Base-by-base conservation (phyloP, 2,797 vertebrate species). In the Catamblyrhynchus diadema region DNA sequence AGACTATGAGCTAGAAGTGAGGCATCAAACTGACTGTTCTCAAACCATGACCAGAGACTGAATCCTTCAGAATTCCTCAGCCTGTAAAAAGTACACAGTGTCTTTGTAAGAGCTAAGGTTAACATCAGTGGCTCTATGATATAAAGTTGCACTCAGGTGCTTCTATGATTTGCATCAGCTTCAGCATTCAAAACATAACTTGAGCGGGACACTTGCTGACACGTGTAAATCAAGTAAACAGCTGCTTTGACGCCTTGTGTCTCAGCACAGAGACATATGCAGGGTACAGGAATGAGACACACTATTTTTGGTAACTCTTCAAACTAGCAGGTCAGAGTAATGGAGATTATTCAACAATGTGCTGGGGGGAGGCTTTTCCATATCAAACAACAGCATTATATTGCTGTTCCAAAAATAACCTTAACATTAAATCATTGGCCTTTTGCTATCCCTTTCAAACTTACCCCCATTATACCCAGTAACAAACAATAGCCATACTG, bases 251-350 rank as follows among this genome's bases (percentile, higher is more conserved):
- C 47, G 59, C 59, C 37, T 37, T 11, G 2, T 62, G 70, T 61
- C 80, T 69, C 80, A 66, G 77, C n/a, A 60, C 23, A 82, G 65
- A 64, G 33, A 81, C 79, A 69, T 1, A 88, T 9, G 28, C 61
- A 66, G 75, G 32, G 21, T 30, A 42, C 65, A 95, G 57, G 89
- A 92, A 92, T 0, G 10, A 87, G 79, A 72, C 28, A 3, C 12
- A 51, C 86, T 95, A 90, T 95, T 96, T 94, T 62, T 42, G 77
- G 93, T 51, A 41, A 79, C 77, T 80, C 60, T 88, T 88, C 80
- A 94, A 86, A 79, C 82, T 81, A 74, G 42, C 33, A 65, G 72
- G 54, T 74, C 95, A 92, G 59, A 91, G 89, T 41, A 65, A 74
- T 75, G 61, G 69, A 96, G 62, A 72, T 69, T 81, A 69, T 75